These are phyloP conservation scores for Scotopteryx bipunctaria DNA, from an alignment of 2,888 invertebrate genomes.

Conservation along the genomic window DNA sequence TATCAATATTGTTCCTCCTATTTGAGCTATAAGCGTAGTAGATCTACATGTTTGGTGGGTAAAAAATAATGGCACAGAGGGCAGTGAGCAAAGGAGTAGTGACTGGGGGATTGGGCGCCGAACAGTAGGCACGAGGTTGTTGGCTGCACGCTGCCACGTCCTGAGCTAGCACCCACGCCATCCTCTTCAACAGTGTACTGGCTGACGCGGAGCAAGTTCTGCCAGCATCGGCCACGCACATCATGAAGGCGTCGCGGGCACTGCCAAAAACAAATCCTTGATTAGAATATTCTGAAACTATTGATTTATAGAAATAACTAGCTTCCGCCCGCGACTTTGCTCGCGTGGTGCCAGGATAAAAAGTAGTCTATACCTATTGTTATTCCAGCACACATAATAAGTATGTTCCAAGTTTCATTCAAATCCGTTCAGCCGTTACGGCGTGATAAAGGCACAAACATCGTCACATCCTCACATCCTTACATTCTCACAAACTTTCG, in stretches of 20 bases:
- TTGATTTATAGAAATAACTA: too few species aligned
- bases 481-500: too few species aligned
- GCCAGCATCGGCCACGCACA: slow-evolving; percentile 65
- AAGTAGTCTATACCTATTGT: too few species aligned
- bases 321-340: too few species aligned
- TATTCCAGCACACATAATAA: too few species aligned
- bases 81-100: slow-evolving; percentile 59
- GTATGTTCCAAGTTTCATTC: too few species aligned
- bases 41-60: slow-evolving; percentile 53
- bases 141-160: slow-evolving; percentile 69
- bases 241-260: slow-evolving; percentile 67
- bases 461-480: too few species aligned
- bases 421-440: too few species aligned
- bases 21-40: neutral
- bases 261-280: slow-evolving; percentile 46
- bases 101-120: slow-evolving; percentile 51
- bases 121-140: slow-evolving; percentile 62
- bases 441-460: too few species aligned
- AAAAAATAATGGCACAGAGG: slow-evolving; percentile 57
- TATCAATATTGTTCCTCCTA: neutral
- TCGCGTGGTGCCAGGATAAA: too few species aligned
- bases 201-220: slow-evolving; percentile 61
- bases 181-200: slow-evolving; percentile 61
- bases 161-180: slow-evolving; percentile 75
- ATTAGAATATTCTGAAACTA: neutral